Conservation (phyloP, 2,113 vertebrate genomes). For the Forbesichthys agassizii region DNA sequence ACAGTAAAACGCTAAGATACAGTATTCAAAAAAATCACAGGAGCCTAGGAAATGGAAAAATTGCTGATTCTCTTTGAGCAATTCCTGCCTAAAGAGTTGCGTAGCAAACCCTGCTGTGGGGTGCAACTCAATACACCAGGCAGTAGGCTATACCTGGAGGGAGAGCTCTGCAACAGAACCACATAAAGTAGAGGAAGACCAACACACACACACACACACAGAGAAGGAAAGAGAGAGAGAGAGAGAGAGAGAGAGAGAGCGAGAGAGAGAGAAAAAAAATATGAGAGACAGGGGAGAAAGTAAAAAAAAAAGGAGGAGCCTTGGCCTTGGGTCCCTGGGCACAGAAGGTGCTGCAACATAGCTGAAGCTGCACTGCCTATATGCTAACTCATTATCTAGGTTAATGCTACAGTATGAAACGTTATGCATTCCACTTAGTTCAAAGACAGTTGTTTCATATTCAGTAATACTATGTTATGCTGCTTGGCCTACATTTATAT, state of each 20-base stretch:
- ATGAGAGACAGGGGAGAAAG: background rate
- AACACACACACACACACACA: background rate
- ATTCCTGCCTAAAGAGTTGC: background rate
- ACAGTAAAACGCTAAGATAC: conserved; percentile 34
- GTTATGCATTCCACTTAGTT: conserved; percentile 4
- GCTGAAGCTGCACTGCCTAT: conserved; percentile 37
- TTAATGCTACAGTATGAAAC: background rate
- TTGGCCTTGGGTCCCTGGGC: conserved; percentile 87
- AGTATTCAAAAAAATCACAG: conserved; percentile 17
- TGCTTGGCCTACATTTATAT: no score
- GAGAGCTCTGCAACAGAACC: background rate
- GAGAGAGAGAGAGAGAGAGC: conserved; percentile 6
- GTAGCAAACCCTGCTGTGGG: background rate
- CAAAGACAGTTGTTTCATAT: conserved; percentile 9
- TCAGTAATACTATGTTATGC: background rate
- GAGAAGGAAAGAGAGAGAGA: background rate
- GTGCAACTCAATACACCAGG: background rate
- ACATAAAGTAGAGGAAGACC: conserved; percentile 19
- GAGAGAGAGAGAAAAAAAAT: conserved; percentile 1
- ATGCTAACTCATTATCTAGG: conserved; percentile 25
- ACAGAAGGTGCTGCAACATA: conserved; percentile 82
- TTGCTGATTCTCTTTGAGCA: conserved; percentile 24
- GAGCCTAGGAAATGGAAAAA: conserved; percentile 29
- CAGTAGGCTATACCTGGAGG: background rate
- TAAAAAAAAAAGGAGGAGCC: conserved; percentile 62